phyloP scores from a whole-genome alignment of 2,888 invertebrate species.

The Aelia acuminata region DNA sequence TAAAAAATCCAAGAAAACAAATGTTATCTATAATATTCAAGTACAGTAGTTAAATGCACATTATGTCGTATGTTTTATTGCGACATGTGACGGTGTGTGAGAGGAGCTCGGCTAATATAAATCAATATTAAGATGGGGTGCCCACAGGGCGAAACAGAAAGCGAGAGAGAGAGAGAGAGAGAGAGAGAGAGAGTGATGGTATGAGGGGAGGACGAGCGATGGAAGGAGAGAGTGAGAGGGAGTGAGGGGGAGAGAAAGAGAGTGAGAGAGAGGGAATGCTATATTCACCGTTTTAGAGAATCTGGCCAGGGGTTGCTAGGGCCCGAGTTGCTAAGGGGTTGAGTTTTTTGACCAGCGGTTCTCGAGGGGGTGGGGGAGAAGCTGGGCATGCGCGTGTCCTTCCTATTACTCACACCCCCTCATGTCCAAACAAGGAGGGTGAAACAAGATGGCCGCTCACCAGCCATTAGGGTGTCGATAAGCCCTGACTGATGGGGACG shows the following conservation, averaged over 20 bases:
- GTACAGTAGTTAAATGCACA: background rate
- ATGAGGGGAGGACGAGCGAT: background rate
- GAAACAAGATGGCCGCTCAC: slow-evolving; percentile 65
- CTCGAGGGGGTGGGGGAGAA: slow-evolving; percentile 55
- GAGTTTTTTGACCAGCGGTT: slow-evolving; percentile 66
- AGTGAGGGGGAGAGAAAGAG: slow-evolving; percentile 49
- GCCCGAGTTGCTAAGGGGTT: slow-evolving; percentile 63
- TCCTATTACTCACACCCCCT: slow-evolving; percentile 61
- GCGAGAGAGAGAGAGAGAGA: slow-evolving; percentile 12
- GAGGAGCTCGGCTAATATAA: slow-evolving; percentile 40
- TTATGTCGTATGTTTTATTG: background rate
- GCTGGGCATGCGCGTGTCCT: slow-evolving; percentile 64
- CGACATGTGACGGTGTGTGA: slow-evolving; percentile 42
- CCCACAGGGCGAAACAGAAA: slow-evolving; percentile 41
- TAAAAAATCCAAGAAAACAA: background rate
- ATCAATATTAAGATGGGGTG: slow-evolving; percentile 51
- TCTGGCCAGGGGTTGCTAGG: slow-evolving; percentile 59
- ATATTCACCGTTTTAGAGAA: slow-evolving; percentile 47
- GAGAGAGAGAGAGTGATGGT: too few relatives aligned
- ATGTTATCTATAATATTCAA: background rate
- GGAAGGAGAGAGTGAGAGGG: background rate
- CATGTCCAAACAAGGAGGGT: slow-evolving; percentile 57
- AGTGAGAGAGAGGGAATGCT: slow-evolving; percentile 53
- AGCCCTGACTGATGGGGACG: slow-evolving; percentile 56
- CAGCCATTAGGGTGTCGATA: slow-evolving; percentile 64